Evolutionary conservation across 2,888 invertebrate species (phyloP).

Genomic region (Calameuta idolon): DNA sequence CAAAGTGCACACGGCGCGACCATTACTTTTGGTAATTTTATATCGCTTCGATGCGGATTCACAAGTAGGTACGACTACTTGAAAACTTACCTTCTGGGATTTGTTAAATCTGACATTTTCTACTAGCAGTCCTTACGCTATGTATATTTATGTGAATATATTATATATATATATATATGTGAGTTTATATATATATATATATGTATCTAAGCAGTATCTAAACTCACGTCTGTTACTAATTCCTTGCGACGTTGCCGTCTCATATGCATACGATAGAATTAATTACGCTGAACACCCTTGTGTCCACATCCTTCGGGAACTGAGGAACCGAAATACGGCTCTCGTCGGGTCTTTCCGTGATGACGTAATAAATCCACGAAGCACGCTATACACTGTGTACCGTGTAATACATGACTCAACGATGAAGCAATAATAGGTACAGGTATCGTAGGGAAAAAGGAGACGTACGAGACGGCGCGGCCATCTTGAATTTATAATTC

Average conservation of each 20-base stretch:
- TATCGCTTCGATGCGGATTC: neutral
- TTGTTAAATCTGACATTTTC: neutral
- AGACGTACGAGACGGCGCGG: neutral
- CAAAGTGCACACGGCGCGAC: neutral
- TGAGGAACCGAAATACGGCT: neutral
- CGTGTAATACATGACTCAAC: neutral
- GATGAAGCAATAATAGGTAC: neutral
- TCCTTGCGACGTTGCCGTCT: neutral
- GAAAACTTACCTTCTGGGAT: neutral
- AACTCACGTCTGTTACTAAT: neutral
- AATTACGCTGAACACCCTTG: neutral
- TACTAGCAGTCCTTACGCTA: neutral
- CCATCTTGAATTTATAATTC: neutral
- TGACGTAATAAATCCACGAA: neutral
- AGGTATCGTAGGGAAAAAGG: neutral
- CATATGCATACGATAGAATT: neutral
- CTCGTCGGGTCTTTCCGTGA: neutral
- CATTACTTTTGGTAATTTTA: neutral
- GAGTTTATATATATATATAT: too few relatives aligned
- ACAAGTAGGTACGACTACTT: neutral
- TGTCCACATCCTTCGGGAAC: neutral
- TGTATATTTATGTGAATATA: too few relatives aligned
- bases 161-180: too few relatives aligned
- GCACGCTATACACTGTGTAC: neutral
- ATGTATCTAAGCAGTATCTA: neutral